These are phyloP conservation scores for Sigmodon hispidus DNA, from an alignment of 2,113 vertebrate genomes.

Conservation along the genomic window DNA sequence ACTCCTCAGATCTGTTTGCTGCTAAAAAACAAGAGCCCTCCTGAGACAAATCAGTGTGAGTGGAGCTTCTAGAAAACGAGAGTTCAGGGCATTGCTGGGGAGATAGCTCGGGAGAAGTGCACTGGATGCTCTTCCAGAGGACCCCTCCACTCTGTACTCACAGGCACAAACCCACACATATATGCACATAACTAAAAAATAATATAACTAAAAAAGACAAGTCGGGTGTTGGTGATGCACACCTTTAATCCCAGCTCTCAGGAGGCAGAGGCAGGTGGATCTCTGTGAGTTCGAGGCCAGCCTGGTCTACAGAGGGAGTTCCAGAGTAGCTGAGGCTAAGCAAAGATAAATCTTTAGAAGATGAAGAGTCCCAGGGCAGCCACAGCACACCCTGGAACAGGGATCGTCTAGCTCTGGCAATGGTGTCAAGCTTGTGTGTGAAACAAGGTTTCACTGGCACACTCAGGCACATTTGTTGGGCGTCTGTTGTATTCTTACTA, in stretches of 20 bases:
- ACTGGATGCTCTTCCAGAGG: not conserved
- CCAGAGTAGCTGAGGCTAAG: not conserved
- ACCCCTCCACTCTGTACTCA: not conserved
- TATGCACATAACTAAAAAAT: not conserved
- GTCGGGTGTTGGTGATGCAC: fast-evolving
- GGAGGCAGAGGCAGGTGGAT: not conserved
- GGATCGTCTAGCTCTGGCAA: not conserved
- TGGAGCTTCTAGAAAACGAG: not conserved
- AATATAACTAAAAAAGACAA: too few species aligned
- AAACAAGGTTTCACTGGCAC: not conserved
- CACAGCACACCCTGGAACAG: too few species aligned
- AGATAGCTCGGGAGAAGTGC: too few species aligned
- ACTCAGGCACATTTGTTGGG: not conserved
- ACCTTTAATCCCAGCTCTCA: not conserved
- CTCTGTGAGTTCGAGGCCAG: not conserved
- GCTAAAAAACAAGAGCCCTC: constrained; percentile 49
- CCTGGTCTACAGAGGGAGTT: not conserved
- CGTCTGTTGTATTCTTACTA: not conserved
- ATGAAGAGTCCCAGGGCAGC: not conserved
- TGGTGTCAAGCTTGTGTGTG: not conserved
- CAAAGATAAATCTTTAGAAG: too few species aligned
- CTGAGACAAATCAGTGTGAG: not conserved
- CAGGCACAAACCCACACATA: not conserved
- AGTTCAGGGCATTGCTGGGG: not conserved
- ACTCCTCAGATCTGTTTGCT: not conserved